phyloP scores from a whole-genome alignment of 2,797 vertebrate genomes.

The Enteromius fasciolatus region DNA sequence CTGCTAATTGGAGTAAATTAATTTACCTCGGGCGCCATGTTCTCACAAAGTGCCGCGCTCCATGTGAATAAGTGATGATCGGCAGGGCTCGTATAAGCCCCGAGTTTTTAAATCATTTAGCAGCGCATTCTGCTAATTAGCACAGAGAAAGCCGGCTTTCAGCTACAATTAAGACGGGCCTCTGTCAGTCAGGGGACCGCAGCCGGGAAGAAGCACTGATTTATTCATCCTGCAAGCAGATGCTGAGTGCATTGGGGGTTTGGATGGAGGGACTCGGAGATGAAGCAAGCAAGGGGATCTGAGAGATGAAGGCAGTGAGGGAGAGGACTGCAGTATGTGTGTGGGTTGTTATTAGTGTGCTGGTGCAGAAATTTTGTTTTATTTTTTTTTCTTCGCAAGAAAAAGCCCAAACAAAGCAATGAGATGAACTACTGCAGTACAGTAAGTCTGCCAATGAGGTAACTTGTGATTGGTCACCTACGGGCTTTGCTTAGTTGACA shows the following conservation, averaged over 20 bases:
- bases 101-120: constrained; percentile 88
- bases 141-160: constrained; percentile 79
- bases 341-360: constrained; percentile 34
- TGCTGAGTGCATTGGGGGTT: constrained; percentile 74
- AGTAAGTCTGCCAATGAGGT: constrained; percentile 42
- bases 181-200: constrained; percentile 76
- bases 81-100: constrained; percentile 75
- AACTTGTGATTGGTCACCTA: neutral
- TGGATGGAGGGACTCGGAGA: constrained; percentile 66
- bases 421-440: constrained; percentile 45
- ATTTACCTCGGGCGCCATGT: constrained; percentile 81
- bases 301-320: constrained; percentile 59
- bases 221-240: constrained; percentile 80
- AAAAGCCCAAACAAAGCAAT: constrained; percentile 57
- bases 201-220: constrained; percentile 68
- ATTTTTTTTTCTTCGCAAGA: neutral
- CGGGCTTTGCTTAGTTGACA: neutral
- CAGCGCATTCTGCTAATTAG: constrained; percentile 86
- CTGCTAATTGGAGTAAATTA: constrained; percentile 85
- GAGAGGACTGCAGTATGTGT: constrained; percentile 52
- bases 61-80: constrained; percentile 84
- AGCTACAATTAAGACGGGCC: constrained; percentile 80
- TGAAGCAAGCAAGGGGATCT: constrained; percentile 55
- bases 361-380: constrained; percentile 54
- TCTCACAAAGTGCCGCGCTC: constrained; percentile 71